phyloP scores from a whole-genome alignment of 2,113 vertebrate species.

The Bucco capensis region DNA sequence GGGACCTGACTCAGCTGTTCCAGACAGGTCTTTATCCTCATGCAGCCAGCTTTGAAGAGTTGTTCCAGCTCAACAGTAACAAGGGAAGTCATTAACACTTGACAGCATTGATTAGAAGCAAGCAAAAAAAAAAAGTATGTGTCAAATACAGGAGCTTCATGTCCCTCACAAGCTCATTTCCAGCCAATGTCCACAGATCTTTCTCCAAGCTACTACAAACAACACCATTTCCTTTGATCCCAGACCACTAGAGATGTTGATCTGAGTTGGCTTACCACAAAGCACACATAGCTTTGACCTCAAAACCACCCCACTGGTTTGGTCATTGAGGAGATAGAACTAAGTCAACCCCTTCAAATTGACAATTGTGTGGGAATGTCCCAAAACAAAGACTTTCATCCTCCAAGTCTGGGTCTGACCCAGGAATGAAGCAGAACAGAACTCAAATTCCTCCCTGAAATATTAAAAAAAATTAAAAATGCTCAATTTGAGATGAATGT shows the following conservation, averaged over 20 bases:
- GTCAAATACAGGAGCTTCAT: not conserved
- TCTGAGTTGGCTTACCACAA: not conserved
- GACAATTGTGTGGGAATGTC: not conserved
- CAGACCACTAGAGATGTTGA: not conserved
- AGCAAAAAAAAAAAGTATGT: not conserved
- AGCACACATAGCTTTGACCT: not conserved
- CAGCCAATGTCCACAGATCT: not conserved
- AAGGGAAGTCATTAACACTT: not conserved
- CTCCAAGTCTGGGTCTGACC: not conserved
- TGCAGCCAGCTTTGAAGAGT: not conserved
- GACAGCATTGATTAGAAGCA: not conserved
- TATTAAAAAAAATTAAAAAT: not conserved
- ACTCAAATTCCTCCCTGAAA: not conserved
- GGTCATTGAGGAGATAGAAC: not conserved
- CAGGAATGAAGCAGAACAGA: not conserved
- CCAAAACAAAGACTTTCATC: not conserved
- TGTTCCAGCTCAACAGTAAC: not conserved
- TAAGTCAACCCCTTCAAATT: not conserved
- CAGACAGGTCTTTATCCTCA: not conserved
- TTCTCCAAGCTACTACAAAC: not conserved
- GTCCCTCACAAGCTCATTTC: not conserved
- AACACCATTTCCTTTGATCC: not conserved
- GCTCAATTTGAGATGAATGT: not conserved
- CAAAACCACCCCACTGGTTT: not conserved
- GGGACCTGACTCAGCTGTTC: not conserved